Evolutionary conservation across 2,888 invertebrate genomes (phyloP), one percentile per base, ranked within the genome.

Genomic region (Cetonia aurata): DNA sequence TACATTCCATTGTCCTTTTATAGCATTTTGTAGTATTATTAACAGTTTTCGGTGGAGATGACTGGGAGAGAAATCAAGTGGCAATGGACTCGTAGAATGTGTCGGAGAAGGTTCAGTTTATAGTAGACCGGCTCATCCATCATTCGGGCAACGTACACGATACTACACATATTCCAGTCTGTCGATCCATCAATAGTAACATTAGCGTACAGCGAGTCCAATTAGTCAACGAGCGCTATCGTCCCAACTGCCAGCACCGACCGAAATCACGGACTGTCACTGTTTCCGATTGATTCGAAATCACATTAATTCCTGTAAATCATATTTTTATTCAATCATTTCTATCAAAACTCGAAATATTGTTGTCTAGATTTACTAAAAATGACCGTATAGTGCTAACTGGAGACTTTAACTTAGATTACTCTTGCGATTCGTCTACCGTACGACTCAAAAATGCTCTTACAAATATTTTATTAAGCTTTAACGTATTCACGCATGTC

Each of bases 121-220:
- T 62, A 62, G 31, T 50, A 70, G 70, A 65, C 71, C 71, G 71
- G 69, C 74, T 73, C 75, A 77, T 77, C 77, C 74, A 77, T 77
- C 77, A 77, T 76, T 68, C 72, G 71, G 70, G 71, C 68, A 71
- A 71, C 71, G 70, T 75, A 75, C 73, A 75, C 71, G 56, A 67
- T 67, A 67, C 67, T 67, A 73, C 62, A 62, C 73, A 75, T 72
- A 71, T 71, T 72, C 73, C 73, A 70, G 72, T 76, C 71, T 75
- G 79, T 79, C 81, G 80, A 82, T 82, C 82, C 80, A 82, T 82
- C 82, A 82, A 80, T 80, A 80, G 75, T 69, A 75, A 80, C 80
- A 81, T 81, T 80, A 80, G 77, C 77, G 78, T 79, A 81, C 81
- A 81, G 73, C 71, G 74, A 69, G 71, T 75, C 78, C 78, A 78